Evolutionary conservation across 2,888 invertebrate genomes (phyloP).

Genomic region (Mythimna vitellina): DNA sequence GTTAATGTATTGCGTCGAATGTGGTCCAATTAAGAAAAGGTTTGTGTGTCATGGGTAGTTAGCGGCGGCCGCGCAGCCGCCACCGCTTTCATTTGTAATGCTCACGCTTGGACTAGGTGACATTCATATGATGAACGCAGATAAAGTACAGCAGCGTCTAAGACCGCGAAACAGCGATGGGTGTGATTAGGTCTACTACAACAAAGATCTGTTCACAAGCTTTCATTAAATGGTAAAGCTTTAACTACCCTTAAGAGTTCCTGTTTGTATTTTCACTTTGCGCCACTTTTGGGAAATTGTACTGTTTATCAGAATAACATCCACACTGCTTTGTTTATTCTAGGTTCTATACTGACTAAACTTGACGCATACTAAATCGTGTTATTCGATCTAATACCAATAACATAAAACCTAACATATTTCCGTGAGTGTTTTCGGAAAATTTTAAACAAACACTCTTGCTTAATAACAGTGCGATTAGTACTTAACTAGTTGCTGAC

Average conservation of each 20-base stretch:
- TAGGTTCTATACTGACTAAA: too few relatives aligned
- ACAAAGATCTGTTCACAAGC: background rate
- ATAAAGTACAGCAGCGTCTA: background rate
- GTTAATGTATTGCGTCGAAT: slow-evolving; percentile 4
- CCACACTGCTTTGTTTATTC: background rate
- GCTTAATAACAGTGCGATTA: background rate
- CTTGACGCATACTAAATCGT: too few relatives aligned
- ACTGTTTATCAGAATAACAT: background rate
- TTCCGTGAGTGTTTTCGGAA: background rate
- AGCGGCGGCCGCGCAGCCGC: background rate
- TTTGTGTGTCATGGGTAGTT: slow-evolving; percentile 43
- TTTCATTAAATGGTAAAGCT: background rate
- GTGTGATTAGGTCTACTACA: background rate
- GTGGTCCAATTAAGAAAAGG: slow-evolving; percentile 40
- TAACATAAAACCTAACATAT: background rate
- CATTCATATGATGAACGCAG: background rate
- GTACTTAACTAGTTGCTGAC: background rate
- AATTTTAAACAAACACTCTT: background rate
- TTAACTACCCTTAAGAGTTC: background rate
- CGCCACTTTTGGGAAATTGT: too few relatives aligned
- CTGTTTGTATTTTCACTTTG: background rate
- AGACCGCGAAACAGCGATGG: background rate
- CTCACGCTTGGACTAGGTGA: background rate
- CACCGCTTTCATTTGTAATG: background rate
- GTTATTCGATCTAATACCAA: too few relatives aligned